Conservation (phyloP, 2,113 vertebrate genomes). For the Paradoxurus hermaphroditus region DNA sequence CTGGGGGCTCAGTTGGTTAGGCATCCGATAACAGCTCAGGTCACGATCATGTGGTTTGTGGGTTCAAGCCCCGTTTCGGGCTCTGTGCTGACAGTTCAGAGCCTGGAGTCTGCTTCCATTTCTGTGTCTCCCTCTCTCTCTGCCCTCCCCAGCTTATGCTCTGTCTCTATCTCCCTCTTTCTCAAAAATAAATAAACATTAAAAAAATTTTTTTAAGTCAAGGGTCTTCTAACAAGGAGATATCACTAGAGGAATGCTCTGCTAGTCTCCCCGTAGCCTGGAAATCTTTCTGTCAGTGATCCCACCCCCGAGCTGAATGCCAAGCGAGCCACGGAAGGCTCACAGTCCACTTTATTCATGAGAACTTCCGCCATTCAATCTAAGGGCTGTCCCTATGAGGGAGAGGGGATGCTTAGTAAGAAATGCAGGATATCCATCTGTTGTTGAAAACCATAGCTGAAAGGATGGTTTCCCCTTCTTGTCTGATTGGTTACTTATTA, state of each 20-base stretch:
- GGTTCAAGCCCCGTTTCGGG: too few species aligned
- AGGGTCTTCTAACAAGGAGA: neutral
- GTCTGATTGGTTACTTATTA: neutral
- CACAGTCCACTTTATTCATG: neutral
- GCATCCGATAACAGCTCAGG: too few species aligned
- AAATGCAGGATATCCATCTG: neutral
- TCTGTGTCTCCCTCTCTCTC: too few species aligned
- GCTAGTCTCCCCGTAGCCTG: neutral
- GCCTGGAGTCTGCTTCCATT: too few species aligned
- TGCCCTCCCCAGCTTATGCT: too few species aligned
- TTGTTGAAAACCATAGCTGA: neutral
- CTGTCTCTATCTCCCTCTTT: too few species aligned
- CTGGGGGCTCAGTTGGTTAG: too few species aligned
- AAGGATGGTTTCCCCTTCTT: neutral
- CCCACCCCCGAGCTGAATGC: neutral
- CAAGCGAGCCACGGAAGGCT: neutral
- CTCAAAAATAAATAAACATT: too few species aligned
- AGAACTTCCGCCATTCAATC: neutral
- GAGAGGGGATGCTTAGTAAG: neutral
- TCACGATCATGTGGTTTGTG: too few species aligned
- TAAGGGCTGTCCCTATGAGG: neutral
- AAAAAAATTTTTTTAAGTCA: neutral
- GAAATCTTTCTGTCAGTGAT: neutral
- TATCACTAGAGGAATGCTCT: neutral
- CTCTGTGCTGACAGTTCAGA: too few species aligned